phyloP scores from a whole-genome alignment of 2,113 vertebrate species.

The Cynocephalus volans region DNA sequence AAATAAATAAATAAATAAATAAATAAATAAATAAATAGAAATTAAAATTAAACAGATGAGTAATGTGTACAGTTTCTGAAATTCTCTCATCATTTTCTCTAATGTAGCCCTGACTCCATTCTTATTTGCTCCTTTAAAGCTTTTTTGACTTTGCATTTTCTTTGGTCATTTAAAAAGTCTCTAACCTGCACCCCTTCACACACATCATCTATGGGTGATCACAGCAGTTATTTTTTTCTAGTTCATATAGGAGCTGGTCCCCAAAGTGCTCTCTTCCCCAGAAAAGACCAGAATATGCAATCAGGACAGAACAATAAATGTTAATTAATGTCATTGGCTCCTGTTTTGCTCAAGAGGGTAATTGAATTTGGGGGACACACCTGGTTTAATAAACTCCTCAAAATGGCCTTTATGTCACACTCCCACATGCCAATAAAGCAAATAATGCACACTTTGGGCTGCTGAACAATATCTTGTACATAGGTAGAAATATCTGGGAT shows the following conservation, averaged over 20 bases:
- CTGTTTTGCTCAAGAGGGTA: not conserved
- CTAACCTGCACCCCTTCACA: not conserved
- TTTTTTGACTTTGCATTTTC: not conserved
- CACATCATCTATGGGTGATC: not conserved
- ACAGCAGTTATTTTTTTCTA: not conserved
- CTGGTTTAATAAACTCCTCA: not conserved
- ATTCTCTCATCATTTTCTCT: not conserved
- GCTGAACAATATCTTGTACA: not conserved
- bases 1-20: too few species aligned
- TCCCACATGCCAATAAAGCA: not conserved
- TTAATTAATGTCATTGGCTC: not conserved
- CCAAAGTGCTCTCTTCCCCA: not conserved
- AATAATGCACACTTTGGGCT: not conserved
- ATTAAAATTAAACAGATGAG: not conserved
- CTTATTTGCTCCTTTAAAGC: conserved; percentile 9
- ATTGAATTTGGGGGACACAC: not conserved
- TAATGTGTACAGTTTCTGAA: not conserved
- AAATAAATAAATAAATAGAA: too few species aligned
- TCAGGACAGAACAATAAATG: not conserved
- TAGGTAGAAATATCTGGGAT: not conserved
- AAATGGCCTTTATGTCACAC: not conserved
- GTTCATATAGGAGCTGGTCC: not conserved
- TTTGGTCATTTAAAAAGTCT: not conserved
- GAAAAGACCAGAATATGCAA: not conserved
- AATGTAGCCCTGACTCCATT: not conserved